phyloP scores from a whole-genome alignment of 2,113 vertebrate genomes.

The Dicaeum eximium region DNA sequence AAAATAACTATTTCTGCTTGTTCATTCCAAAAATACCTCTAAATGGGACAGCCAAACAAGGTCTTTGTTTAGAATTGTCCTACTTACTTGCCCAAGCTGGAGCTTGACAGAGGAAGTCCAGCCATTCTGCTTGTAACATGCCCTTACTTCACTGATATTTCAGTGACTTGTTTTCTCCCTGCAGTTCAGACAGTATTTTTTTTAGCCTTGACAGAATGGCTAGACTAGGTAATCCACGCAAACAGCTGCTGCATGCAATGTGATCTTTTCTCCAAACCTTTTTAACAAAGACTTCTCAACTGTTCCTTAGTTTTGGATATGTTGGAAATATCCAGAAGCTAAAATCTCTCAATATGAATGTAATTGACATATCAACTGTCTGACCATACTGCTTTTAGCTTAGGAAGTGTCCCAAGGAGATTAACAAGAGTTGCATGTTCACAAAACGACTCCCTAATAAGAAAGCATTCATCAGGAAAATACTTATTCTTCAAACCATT shows the following conservation, averaged over 20 bases:
- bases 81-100: background rate
- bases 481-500: background rate
- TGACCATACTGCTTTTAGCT: slow-evolving; percentile 44
- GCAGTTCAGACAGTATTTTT: slow-evolving; percentile 74
- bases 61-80: slow-evolving; percentile 5
- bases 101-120: background rate
- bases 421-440: background rate
- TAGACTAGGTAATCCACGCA: slow-evolving; percentile 80
- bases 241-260: slow-evolving; percentile 80
- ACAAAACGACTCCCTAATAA: slow-evolving; percentile 1
- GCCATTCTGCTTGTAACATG: slow-evolving; percentile 34
- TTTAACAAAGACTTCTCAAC: slow-evolving; percentile 68
- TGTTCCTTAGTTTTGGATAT: slow-evolving; percentile 63
- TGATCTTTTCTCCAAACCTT: slow-evolving; percentile 73
- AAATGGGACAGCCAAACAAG: background rate
- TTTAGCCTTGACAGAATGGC: slow-evolving; percentile 76
- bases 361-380: slow-evolving; percentile 56
- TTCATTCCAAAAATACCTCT: background rate
- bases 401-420: slow-evolving; percentile 33
- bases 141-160: slow-evolving; percentile 62
- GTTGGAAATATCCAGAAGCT: slow-evolving; percentile 67
- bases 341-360: slow-evolving; percentile 62
- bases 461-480: slow-evolving; percentile 7
- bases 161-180: slow-evolving; percentile 65
- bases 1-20: background rate